phyloP scores from a whole-genome alignment of 2,797 vertebrate species.

The Denticeps clupeoides region DNA sequence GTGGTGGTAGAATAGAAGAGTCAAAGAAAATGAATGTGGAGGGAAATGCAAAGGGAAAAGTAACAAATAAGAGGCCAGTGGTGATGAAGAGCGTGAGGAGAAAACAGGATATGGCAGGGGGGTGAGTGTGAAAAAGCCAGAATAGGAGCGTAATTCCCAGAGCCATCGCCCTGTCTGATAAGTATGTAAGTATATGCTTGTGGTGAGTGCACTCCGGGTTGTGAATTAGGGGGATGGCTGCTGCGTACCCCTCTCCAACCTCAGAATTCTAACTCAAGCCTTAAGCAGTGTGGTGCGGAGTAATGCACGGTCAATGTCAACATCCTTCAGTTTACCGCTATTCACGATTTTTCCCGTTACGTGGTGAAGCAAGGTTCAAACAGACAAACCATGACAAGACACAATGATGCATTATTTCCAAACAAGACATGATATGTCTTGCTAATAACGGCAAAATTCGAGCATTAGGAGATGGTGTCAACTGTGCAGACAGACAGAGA shows the following conservation, averaged over 20 bases:
- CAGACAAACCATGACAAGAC: too few relatives aligned
- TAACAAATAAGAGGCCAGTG: slow-evolving; percentile 37
- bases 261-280: too few relatives aligned
- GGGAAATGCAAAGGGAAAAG: slow-evolving; percentile 28
- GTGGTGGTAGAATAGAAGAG: slow-evolving; percentile 29
- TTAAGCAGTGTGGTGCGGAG: too few relatives aligned
- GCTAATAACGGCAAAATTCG: too few relatives aligned
- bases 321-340: too few relatives aligned
- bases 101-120: slow-evolving; percentile 35
- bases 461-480: slow-evolving; percentile 28
- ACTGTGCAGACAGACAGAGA: slow-evolving; percentile 38
- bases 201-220: neutral
- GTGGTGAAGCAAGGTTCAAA: too few relatives aligned
- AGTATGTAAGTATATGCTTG: neutral
- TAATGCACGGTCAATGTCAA: too few relatives aligned
- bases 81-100: slow-evolving; percentile 27
- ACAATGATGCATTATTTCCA: too few relatives aligned
- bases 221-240: slow-evolving; percentile 2
- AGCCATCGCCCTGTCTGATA: slow-evolving; percentile 31
- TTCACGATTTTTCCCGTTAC: too few relatives aligned
- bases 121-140: slow-evolving; percentile 31
- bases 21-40: slow-evolving; percentile 23
- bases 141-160: slow-evolving; percentile 29
- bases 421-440: too few relatives aligned
- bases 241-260: too few relatives aligned